Evolutionary conservation across 2,888 invertebrate species (phyloP), one percentile per base, ranked within the genome.

Genomic region (Caenorhabditis japonica): DNA sequence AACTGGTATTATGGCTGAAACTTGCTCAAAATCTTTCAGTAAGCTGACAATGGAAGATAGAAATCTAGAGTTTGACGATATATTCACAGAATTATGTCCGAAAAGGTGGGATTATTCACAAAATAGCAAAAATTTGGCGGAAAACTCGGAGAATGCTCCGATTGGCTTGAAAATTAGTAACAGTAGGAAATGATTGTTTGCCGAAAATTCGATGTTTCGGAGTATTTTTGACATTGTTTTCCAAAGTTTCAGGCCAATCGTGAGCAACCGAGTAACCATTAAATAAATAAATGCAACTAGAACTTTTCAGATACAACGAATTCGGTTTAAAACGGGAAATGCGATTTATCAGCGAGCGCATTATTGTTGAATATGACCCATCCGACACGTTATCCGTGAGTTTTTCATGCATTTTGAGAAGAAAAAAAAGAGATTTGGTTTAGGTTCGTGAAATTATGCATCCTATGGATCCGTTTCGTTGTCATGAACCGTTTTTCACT

Each of bases 391-490:
- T 74, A 0, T 68, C 74, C 36, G 74, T 74, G 12, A 49, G 66
- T 46, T 46, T 38, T 38, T 27, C 15, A 12, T n/a, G n/a, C n/a
- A n/a, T n/a, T n/a, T 4, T 12, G 7, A 12, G 15, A 52, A 21
- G 7, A 19, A 7, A 17, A 19, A 49, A 60, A n/a, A n/a, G n/a
- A n/a, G n/a, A n/a, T n/a, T n/a, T n/a, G n/a, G n/a, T 64, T 10
- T 19, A 72, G 72, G 58, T 59, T 5, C 58, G 64, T 17, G 72
- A 73, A 34, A 62, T 74, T 15, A 46, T 74, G 44, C 74, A 74
- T 53, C 68, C 68, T 17, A 44, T 69, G 46, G 51, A 56, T 13
- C 43, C 68, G 7, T 43, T 34, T 30, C 61, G 74, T 8, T 47
- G 46, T 5, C 4, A 25, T 3, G 47, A 61, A 4, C 68, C 74